These are phyloP conservation scores for Kradibia gibbosae DNA, from an alignment of 1,140 invertebrate genomes.

Conservation along the genomic window DNA sequence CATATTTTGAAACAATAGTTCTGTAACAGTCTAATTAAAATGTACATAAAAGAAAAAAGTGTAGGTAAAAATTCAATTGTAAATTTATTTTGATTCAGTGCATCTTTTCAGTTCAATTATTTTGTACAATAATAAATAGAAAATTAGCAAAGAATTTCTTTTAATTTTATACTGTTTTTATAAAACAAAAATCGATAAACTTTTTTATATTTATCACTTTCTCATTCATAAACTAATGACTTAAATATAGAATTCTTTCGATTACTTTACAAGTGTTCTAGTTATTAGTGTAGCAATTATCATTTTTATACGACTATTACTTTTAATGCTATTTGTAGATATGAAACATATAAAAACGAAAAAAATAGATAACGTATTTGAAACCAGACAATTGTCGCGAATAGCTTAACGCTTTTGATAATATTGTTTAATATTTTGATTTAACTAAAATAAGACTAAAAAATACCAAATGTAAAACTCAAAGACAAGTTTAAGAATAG, in stretches of 20 bases:
- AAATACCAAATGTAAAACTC: conserved; percentile 71
- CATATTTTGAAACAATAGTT: background rate
- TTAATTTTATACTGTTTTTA: background rate
- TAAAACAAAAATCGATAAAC: no score
- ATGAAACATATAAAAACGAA: conserved; percentile 23
- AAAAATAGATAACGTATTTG: conserved; percentile 51
- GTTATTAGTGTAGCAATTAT: conserved; percentile 52
- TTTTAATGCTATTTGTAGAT: conserved; percentile 53
- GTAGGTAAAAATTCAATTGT: conserved; percentile 44
- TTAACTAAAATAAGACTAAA: conserved; percentile 69
- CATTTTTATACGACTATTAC: conserved; percentile 58
- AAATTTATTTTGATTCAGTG: conserved; percentile 22
- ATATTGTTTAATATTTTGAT: conserved; percentile 57
- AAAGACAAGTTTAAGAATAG: conserved; percentile 67
- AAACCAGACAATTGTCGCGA: conserved; percentile 62
- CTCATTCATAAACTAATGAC: background rate
- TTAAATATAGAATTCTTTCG: conserved; percentile 48
- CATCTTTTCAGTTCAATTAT: background rate
- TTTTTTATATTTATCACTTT: background rate
- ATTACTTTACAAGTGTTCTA: conserved; percentile 65
- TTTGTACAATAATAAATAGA: no score
- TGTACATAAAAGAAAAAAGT: conserved; percentile 43
- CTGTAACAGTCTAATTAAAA: conserved; percentile 30
- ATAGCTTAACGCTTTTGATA: conserved; percentile 58
- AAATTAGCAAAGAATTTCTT: background rate